phyloP scores from a whole-genome alignment of 2,888 invertebrate genomes.

The Acleris laterana region DNA sequence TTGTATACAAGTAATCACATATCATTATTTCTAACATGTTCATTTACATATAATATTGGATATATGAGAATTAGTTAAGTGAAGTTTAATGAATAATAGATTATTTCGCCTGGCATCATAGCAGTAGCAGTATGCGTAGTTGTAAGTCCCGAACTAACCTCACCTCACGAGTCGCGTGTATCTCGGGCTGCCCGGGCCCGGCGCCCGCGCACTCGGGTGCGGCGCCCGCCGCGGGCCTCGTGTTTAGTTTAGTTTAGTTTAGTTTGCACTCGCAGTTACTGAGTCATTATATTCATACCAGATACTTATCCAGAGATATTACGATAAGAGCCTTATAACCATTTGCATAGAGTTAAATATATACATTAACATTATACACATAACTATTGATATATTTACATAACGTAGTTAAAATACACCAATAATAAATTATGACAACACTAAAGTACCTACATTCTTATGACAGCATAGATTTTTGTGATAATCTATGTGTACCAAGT shows the following conservation, averaged over 20 bases:
- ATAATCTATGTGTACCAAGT: slow-evolving; percentile 19
- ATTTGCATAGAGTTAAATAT: background rate
- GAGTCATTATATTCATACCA: slow-evolving; percentile 4
- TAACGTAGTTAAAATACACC: background rate
- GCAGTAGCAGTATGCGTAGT: background rate
- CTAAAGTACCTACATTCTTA: slow-evolving; percentile 42
- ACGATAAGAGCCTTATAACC: background rate
- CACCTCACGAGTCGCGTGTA: no score
- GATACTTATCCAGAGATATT: background rate
- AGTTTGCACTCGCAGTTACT: background rate
- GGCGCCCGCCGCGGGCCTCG: no score
- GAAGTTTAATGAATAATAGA: slow-evolving; percentile 25
- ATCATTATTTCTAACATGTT: slow-evolving; percentile 76
- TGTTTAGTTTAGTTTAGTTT: no score
- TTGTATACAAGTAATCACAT: slow-evolving; percentile 76
- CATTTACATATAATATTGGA: slow-evolving; percentile 29
- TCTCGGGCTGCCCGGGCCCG: no score
- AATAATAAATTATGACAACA: slow-evolving; percentile 7
- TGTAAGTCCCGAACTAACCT: background rate
- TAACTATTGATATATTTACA: background rate
- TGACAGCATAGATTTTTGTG: slow-evolving; percentile 47
- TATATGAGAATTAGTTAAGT: slow-evolving; percentile 46
- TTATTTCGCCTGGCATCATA: background rate
- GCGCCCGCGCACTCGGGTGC: no score
- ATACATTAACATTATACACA: slow-evolving; percentile 6